Evolutionary conservation across 2,888 invertebrate genomes (phyloP).

Genomic region (Drosophila neotestacea): DNA sequence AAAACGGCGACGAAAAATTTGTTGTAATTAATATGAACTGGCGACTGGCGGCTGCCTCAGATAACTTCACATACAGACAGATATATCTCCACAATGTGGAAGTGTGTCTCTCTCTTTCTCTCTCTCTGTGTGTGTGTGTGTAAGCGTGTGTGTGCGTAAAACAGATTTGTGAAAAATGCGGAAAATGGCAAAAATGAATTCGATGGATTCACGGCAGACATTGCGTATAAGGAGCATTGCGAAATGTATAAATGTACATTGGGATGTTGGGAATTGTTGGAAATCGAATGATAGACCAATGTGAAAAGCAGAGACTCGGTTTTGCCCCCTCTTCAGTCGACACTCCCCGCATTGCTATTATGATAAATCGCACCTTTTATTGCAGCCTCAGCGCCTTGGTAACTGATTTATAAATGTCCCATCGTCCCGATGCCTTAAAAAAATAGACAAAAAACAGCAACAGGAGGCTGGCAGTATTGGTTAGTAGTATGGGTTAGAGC

Average conservation of each 20-base stretch:
- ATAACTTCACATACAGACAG: conserved; percentile 64
- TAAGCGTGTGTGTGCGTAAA: conserved; percentile 50
- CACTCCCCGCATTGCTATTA: conserved; percentile 55
- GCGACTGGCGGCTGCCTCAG: conserved; percentile 75
- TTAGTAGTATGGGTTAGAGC: conserved; percentile 2
- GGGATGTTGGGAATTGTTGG: conserved; percentile 48
- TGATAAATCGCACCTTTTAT: conserved; percentile 82
- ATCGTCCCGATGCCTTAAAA: conserved; percentile 25
- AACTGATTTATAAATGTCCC: conserved; percentile 73
- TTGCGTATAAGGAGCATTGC: conserved; percentile 60
- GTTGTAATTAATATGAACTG: conserved; percentile 80
- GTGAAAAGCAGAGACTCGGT: conserved; percentile 3
- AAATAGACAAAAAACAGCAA: conserved; percentile 46
- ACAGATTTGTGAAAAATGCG: conserved; percentile 80
- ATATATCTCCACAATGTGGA: conserved; percentile 39
- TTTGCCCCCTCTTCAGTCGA: neutral
- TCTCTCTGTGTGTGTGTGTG: conserved; percentile 22
- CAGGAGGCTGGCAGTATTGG: conserved; percentile 11
- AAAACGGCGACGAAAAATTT: conserved; percentile 78
- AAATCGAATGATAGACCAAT: conserved; percentile 31
- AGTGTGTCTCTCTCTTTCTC: conserved; percentile 10
- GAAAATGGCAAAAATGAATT: conserved; percentile 79
- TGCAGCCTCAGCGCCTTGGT: conserved; percentile 79
- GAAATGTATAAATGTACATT: conserved; percentile 56
- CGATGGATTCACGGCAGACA: conserved; percentile 68